Evolutionary conservation across 2,113 vertebrate species (phyloP).

Genomic region (Rhombomys opimus): DNA sequence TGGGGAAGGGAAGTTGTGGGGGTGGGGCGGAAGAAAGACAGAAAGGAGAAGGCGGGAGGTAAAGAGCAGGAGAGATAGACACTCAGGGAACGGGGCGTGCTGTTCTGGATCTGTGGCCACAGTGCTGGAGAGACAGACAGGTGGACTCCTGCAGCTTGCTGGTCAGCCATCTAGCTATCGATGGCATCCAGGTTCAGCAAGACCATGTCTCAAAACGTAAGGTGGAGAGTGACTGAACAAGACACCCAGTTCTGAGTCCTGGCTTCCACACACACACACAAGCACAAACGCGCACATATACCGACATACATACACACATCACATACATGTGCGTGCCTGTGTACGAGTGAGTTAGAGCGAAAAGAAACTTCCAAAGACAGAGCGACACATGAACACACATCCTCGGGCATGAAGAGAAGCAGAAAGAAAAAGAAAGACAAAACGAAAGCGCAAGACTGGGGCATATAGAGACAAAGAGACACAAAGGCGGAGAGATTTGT

Average conservation of each 20-base stretch:
- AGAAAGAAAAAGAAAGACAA: not conserved
- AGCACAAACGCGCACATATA: not conserved
- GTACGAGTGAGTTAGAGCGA: not conserved
- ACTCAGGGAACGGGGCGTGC: not conserved
- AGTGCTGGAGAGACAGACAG: not conserved
- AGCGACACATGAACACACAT: not conserved
- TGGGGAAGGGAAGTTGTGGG: not conserved
- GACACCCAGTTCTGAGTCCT: not conserved
- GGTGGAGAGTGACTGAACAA: not conserved
- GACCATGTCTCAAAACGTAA: not conserved
- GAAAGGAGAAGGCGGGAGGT: not conserved
- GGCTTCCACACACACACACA: not conserved
- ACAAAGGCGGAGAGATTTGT: not conserved
- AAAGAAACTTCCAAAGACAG: not conserved
- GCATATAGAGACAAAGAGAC: not conserved
- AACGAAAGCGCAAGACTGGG: not conserved
- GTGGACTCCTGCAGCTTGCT: not conserved
- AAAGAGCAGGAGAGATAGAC: not conserved
- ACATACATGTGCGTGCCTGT: not conserved
- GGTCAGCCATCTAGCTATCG: not conserved
- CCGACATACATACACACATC: not conserved
- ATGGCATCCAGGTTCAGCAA: not conserved
- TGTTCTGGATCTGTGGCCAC: not conserved
- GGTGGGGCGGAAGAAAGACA: fast-evolving
- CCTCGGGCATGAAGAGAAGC: not conserved